These are phyloP conservation scores for Cossypha caffra DNA, from an alignment of 2,797 vertebrate genomes.

Conservation along the genomic window DNA sequence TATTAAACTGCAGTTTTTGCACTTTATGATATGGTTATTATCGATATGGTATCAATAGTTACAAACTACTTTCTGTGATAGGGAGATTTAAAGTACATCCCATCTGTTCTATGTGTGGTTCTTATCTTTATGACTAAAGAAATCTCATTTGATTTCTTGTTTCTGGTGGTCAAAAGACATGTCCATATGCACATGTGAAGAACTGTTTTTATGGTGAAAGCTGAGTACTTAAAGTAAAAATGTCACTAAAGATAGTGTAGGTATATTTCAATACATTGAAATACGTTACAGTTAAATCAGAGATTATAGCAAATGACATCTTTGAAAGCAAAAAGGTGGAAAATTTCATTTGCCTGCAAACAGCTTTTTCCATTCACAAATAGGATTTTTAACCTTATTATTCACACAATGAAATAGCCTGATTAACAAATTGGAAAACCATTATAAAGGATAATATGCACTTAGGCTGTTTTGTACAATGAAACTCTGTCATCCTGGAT, in stretches of 20 bases:
- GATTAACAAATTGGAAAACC: not conserved
- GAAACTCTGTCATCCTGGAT: not conserved
- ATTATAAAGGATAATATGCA: not conserved
- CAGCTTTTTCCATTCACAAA: not conserved
- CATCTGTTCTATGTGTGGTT: not conserved
- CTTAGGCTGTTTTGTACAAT: not conserved
- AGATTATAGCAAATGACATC: not conserved
- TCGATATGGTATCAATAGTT: not conserved
- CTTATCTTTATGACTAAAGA: not conserved
- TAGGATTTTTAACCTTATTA: not conserved
- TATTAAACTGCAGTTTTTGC: not conserved
- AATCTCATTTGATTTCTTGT: not conserved
- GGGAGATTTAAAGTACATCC: not conserved
- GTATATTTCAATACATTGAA: not conserved
- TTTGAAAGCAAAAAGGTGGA: slow-evolving; percentile 1
- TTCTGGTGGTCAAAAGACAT: not conserved
- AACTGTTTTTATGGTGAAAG: not conserved
- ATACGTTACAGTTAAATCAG: not conserved
- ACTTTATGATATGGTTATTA: not conserved
- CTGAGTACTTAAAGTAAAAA: not conserved
- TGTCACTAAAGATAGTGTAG: not conserved
- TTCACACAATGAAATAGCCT: not conserved
- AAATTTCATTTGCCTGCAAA: not conserved
- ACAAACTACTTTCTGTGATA: not conserved
- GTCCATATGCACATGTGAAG: not conserved